phyloP scores from a whole-genome alignment of 2,113 vertebrate species.

The Anser cygnoides region DNA sequence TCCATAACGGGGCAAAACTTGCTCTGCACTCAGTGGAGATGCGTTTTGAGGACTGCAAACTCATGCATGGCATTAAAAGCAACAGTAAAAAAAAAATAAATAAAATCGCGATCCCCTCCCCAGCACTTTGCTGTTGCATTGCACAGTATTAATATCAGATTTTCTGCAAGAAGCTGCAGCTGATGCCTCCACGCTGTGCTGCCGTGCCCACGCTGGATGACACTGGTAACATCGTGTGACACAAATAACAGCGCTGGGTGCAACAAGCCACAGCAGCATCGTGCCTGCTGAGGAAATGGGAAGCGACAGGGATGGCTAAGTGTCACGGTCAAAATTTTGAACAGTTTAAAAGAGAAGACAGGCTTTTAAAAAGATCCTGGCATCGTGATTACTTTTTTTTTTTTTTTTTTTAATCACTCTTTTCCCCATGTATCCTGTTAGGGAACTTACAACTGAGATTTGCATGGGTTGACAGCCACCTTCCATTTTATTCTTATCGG shows the following conservation, averaged over 20 bases:
- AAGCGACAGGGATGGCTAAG: neutral
- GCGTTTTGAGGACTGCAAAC: neutral
- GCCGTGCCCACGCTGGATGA: neutral
- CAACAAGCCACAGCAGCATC: neutral
- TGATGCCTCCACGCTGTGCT: neutral
- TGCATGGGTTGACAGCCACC: neutral
- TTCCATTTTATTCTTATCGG: neutral
- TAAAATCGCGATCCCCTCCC: neutral
- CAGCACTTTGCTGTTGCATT: neutral
- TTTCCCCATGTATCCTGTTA: neutral
- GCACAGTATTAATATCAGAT: neutral
- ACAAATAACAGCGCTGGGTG: neutral
- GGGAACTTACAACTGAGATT: neutral
- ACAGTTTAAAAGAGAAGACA: neutral
- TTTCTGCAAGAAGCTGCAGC: neutral
- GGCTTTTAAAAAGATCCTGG: neutral
- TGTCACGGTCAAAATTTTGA: neutral
- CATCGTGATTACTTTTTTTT: neutral
- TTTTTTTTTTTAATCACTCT: neutral
- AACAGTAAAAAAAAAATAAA: neutral
- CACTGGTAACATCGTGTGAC: neutral
- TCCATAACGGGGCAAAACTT: neutral
- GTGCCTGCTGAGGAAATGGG: neutral
- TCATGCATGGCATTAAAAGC: fast-evolving
- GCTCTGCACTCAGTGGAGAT: neutral